Evolutionary conservation across 2,888 invertebrate genomes (phyloP), one percentile per base, ranked within the genome.

Genomic region (Magallana nippona): DNA sequence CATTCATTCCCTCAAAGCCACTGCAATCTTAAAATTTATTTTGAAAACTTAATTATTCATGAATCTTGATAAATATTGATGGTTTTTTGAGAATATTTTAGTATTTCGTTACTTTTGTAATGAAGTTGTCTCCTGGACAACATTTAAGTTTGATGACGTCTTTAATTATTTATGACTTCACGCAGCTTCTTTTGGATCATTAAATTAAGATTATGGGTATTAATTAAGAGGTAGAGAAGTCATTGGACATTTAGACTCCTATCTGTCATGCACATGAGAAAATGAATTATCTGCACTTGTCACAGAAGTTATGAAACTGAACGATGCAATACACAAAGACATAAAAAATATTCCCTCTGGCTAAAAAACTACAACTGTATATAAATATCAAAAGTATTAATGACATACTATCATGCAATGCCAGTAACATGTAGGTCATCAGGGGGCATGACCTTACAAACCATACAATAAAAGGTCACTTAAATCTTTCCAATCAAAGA

Each of bases 241-340:
- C 71, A 71, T 71, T 71, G 71, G 71, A 71, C 71, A 71, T 11
- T 5, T 15, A 11, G 71, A 22, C 71, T 71, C 71, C 71, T 27
- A 17, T 13, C 71, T 71, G 71, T 13, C 71, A 71, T 32, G 3
- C 32, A 8, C 5, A 3, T 17, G n/a, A 60, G n/a, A 2, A 13
- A n/a, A n/a, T 60, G 60, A 60, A n/a, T n/a, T 17, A 8, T n/a
- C 60, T 60, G 60, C 60, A 22, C 32, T 44, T 44, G 44, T 44
- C 44, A 44, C 8, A 44, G 44, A 27, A 3, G 63, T 10, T 71
- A 71, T 32, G 71, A 71, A 27, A 10, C 27, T 27, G 32, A 32
- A 15, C 27, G 27, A 71, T 27, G 71, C 71, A 71, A 71, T 71
- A 71, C 71, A 71, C 71, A 71, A 15, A 27, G 32, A 19, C 27